These are phyloP conservation scores for Teleiodes luculella DNA, from an alignment of 2,888 invertebrate species.

Conservation along the genomic window DNA sequence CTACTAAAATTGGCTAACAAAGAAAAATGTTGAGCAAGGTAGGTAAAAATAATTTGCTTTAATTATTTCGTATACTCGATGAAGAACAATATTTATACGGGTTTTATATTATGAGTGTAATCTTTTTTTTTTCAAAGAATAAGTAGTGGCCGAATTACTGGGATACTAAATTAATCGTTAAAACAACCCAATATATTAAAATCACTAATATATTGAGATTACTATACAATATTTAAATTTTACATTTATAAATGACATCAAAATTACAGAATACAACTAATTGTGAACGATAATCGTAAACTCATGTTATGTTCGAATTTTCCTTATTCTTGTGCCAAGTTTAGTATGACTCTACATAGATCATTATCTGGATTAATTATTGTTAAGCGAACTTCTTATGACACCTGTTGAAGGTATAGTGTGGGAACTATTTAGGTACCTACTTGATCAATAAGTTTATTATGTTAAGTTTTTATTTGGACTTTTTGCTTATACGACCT, in stretches of 20 bases:
- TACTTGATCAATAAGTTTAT: background rate
- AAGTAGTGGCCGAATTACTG: no score
- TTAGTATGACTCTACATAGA: conserved; percentile 10
- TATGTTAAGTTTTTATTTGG: conserved; percentile 3
- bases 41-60: no score
- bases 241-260: background rate
- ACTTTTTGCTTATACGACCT: conserved; percentile 14
- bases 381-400: conserved; percentile 16
- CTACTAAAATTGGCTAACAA: no score
- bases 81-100: no score
- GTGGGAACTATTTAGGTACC: conserved; percentile 10
- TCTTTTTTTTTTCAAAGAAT: no score
- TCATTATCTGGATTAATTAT: conserved; percentile 16
- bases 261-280: background rate
- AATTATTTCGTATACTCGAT: no score
- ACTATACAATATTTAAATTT: background rate
- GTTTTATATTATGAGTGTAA: no score
- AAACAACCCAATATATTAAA: no score
- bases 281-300: background rate
- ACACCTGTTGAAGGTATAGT: conserved; percentile 9
- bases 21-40: no score
- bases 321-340: background rate
- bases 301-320: background rate
- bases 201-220: no score
- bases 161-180: no score